These are phyloP conservation scores for Globodera ellingtonae DNA, from an alignment of 1,140 invertebrate genomes.

Conservation along the genomic window DNA sequence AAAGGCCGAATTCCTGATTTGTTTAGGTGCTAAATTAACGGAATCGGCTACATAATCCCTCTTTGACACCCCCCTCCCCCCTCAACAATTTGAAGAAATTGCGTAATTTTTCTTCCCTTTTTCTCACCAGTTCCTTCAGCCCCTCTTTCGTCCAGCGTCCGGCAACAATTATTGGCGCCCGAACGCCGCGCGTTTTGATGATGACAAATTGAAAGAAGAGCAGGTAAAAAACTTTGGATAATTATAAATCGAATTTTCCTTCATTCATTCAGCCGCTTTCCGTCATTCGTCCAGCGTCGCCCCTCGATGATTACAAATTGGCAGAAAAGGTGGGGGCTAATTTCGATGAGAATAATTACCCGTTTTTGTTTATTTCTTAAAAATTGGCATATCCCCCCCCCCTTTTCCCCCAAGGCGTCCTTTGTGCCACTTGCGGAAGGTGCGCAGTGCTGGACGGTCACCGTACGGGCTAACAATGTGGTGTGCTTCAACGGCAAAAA, in stretches of 20 bases:
- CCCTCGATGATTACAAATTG: background rate
- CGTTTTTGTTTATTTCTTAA: background rate
- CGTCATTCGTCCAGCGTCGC: background rate
- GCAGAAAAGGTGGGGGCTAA: too few relatives aligned
- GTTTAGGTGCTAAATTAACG: too few relatives aligned
- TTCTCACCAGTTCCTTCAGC: background rate
- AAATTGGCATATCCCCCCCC: background rate
- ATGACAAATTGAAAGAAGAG: background rate
- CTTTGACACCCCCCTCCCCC: too few relatives aligned
- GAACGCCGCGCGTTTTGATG: background rate
- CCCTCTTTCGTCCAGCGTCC: background rate
- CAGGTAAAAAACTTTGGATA: background rate
- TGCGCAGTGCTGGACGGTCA: slow-evolving; percentile 28
- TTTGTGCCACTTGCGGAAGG: slow-evolving; percentile 9
- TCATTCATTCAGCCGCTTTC: background rate
- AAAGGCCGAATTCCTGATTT: too few relatives aligned
- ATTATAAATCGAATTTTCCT: background rate
- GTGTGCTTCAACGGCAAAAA: slow-evolving; percentile 44
- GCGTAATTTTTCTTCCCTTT: background rate
- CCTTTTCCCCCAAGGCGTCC: too few relatives aligned
- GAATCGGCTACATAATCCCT: too few relatives aligned
- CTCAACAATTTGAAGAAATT: too few relatives aligned
- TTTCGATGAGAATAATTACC: too few relatives aligned
- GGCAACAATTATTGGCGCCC: background rate
- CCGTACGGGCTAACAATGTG: slow-evolving; percentile 39